These are phyloP conservation scores for Meriones unguiculatus DNA, from an alignment of 2,113 vertebrate genomes.

Conservation along the genomic window DNA sequence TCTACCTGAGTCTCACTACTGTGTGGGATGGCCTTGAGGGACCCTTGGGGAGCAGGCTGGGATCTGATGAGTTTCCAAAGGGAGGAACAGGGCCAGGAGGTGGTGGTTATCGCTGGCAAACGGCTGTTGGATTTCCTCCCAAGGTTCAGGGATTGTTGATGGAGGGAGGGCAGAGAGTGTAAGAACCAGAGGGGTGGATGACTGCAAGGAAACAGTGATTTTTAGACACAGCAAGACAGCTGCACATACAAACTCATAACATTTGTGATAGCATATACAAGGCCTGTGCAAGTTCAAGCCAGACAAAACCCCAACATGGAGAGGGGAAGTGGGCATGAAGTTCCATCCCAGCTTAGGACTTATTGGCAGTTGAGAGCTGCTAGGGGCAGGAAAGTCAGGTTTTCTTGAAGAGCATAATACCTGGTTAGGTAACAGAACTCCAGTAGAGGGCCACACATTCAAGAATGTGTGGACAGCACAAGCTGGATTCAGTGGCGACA, in stretches of 20 bases:
- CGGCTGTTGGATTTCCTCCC: background rate
- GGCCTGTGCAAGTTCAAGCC: background rate
- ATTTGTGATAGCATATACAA: background rate
- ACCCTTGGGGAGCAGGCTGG: background rate
- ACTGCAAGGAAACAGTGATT: too few relatives aligned
- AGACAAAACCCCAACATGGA: background rate
- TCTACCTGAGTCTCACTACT: background rate
- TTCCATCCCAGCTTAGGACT: background rate
- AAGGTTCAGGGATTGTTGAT: background rate
- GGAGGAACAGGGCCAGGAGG: background rate
- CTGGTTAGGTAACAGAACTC: background rate
- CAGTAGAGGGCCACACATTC: background rate
- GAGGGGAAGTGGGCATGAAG: background rate
- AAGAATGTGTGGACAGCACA: background rate
- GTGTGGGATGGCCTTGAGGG: background rate
- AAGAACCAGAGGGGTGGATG: background rate
- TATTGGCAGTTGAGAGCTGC: background rate
- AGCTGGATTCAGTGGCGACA: background rate
- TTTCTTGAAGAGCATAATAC: background rate
- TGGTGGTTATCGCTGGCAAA: background rate
- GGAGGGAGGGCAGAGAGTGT: background rate
- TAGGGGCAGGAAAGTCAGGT: background rate
- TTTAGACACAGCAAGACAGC: background rate
- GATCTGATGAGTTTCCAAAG: background rate
- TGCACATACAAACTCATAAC: background rate